These are phyloP conservation scores for Augiades crinisus DNA, from an alignment of 2,888 invertebrate species.

Conservation along the genomic window DNA sequence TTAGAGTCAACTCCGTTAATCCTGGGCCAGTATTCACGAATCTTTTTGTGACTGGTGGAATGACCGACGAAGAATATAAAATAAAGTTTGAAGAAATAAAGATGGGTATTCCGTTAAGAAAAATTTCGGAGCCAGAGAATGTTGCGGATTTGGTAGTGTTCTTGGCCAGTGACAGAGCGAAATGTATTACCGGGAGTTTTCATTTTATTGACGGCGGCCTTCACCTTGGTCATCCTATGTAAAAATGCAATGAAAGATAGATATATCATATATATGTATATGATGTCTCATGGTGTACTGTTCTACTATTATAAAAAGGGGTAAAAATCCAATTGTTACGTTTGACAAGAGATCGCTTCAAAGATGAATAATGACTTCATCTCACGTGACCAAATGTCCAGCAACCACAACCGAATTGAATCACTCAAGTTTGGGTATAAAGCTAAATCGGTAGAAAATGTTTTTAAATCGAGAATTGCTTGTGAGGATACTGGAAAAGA, in stretches of 20 bases:
- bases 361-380: no score
- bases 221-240: constrained; percentile 41
- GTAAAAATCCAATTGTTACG: no score
- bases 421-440: no score
- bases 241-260: background rate
- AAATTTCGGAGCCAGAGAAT: constrained; percentile 48
- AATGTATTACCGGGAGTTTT: constrained; percentile 54
- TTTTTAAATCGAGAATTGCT: no score
- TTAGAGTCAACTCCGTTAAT: constrained; percentile 62
- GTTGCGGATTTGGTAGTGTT: constrained; percentile 56
- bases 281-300: no score
- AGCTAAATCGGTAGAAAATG: no score
- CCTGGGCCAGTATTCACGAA: constrained; percentile 61
- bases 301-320: no score
- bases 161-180: constrained; percentile 57
- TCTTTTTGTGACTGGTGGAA: constrained; percentile 50
- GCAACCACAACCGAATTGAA: no score
- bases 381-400: no score
- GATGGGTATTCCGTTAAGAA: constrained; percentile 46
- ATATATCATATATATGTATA: no score
- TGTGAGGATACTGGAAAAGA: no score
- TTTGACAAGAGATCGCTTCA: no score
- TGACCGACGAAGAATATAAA: constrained; percentile 44
- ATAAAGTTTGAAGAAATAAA: constrained; percentile 44
- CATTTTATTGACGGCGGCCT: constrained; percentile 56